Conservation (phyloP, 2,113 vertebrate genomes). For the Syngnathus typhle region DNA sequence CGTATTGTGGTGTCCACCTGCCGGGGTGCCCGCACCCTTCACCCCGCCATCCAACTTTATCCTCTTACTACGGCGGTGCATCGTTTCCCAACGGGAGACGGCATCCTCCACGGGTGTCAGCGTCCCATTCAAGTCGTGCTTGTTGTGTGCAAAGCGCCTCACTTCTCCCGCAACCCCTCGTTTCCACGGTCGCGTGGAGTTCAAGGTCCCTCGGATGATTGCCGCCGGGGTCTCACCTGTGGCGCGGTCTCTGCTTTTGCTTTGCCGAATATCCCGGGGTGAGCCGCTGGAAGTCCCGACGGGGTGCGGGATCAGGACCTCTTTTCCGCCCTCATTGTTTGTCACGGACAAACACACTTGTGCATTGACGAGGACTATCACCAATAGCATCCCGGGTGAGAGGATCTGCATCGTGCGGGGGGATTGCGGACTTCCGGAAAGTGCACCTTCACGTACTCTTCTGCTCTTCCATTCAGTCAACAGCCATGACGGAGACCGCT, state of each 20-base stretch:
- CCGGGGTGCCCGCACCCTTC: slow-evolving; percentile 58
- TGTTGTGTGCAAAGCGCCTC: slow-evolving; percentile 44
- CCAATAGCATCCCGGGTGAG: slow-evolving; percentile 52
- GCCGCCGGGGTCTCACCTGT: slow-evolving; percentile 62
- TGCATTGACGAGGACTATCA: slow-evolving; percentile 45
- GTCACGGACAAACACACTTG: slow-evolving; percentile 46
- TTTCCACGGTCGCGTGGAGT: slow-evolving; percentile 49
- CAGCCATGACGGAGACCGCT: slow-evolving; percentile 48
- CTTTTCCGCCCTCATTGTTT: slow-evolving; percentile 44
- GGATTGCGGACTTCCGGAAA: slow-evolving; percentile 33
- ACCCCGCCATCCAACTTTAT: slow-evolving; percentile 65
- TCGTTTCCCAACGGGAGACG: slow-evolving; percentile 49
- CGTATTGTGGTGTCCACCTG: slow-evolving; percentile 65
- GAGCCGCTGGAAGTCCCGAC: slow-evolving; percentile 39
- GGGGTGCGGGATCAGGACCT: slow-evolving; percentile 26
- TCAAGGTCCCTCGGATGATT: slow-evolving; percentile 26
- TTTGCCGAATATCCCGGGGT: slow-evolving; percentile 40
- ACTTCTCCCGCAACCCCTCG: slow-evolving; percentile 26
- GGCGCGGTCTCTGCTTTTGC: slow-evolving; percentile 48
- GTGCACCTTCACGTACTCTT: slow-evolving; percentile 39
- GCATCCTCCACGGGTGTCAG: slow-evolving; percentile 46
- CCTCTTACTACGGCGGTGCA: slow-evolving; percentile 57
- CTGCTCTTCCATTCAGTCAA: slow-evolving; percentile 45
- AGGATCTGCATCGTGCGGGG: slow-evolving; percentile 59
- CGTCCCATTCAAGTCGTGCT: slow-evolving; percentile 47